Conservation (phyloP, 2,113 vertebrate species). For the Nothocercus julius region DNA sequence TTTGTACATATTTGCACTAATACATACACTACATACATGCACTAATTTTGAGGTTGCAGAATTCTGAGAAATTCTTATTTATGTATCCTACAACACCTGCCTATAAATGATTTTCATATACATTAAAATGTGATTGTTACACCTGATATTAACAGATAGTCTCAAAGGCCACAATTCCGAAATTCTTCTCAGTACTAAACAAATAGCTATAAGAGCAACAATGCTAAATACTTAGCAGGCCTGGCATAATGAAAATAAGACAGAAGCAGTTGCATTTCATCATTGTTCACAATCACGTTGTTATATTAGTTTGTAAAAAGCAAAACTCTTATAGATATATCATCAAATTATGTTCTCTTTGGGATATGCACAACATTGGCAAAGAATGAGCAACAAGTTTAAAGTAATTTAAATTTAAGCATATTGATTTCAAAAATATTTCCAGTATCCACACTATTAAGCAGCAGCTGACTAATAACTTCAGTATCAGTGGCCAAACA, state of each 20-base stretch:
- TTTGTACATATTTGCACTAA: background rate
- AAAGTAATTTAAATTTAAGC: background rate
- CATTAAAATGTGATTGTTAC: background rate
- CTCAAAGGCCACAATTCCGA: background rate
- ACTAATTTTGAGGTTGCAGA: background rate
- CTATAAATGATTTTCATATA: background rate
- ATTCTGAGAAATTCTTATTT: background rate
- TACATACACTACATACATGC: too few relatives aligned
- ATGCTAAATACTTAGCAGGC: background rate
- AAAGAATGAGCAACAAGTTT: background rate
- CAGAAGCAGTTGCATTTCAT: background rate
- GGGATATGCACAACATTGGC: background rate
- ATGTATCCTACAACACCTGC: background rate
- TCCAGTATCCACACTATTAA: background rate
- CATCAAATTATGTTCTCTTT: background rate
- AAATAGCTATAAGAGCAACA: background rate
- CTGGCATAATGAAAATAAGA: background rate
- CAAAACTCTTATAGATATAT: background rate
- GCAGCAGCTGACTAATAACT: background rate
- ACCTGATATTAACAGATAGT: background rate
- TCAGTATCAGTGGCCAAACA: background rate
- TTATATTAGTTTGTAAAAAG: background rate
- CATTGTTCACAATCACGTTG: background rate
- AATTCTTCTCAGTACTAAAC: background rate
- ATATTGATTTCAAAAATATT: conserved; percentile 2